Percentiles rank a stretch among this genome's conserved stretches.
Conservation (phyloP, 2,113 vertebrate genomes). For the Actenoides lindsayi region DNA sequence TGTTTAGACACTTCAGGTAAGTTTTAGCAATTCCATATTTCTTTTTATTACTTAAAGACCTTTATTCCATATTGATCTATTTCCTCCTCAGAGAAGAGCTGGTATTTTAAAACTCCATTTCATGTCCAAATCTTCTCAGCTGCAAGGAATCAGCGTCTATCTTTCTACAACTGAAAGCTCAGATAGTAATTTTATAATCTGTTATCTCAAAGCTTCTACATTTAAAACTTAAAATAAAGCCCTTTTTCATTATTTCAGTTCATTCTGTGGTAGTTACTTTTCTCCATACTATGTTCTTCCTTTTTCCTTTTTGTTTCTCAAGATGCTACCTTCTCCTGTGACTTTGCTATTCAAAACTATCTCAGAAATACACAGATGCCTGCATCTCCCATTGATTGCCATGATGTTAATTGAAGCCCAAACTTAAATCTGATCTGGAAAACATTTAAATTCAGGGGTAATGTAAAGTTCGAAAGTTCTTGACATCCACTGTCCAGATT, state of each 20-base stretch:
- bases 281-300: background rate
- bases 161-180: background rate
- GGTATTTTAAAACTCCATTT: background rate
- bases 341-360: background rate
- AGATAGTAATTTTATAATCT: background rate
- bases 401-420: background rate
- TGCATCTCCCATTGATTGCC: background rate
- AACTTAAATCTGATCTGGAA: background rate
- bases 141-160: background rate
- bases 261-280: background rate
- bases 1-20: background rate
- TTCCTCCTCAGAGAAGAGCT: background rate
- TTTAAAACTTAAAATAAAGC: background rate
- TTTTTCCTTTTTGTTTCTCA: background rate
- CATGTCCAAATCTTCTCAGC: background rate
- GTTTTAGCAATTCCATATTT: background rate
- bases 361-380: background rate
- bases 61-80: background rate
- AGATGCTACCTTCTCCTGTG: background rate
- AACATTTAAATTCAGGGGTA: background rate
- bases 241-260: background rate
- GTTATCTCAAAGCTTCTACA: background rate
- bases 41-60: background rate
- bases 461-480: background rate
- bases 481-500: background rate